These are phyloP conservation scores for Pseudoatta argentina DNA, from an alignment of 1,140 invertebrate species.

Conservation along the genomic window DNA sequence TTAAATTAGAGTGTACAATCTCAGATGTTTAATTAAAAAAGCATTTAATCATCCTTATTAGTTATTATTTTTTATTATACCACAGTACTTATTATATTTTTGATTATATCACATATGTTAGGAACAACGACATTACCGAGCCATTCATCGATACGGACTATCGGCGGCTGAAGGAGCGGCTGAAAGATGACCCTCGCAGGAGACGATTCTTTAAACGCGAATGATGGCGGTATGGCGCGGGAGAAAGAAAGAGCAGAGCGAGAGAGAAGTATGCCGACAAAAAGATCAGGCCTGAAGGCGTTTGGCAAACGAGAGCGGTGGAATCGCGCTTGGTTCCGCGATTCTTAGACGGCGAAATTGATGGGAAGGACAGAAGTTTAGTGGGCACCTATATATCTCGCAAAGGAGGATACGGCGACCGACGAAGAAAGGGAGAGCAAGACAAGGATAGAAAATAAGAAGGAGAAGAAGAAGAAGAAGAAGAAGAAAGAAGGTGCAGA, in stretches of 20 bases:
- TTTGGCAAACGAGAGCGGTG: constrained; percentile 64
- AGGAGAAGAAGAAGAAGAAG: neutral
- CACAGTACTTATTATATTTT: neutral
- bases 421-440: constrained; percentile 45
- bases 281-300: constrained; percentile 72
- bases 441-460: neutral
- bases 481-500: neutral
- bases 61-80: neutral
- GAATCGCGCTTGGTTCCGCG: constrained; percentile 72
- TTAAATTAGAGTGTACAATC: neutral
- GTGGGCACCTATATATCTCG: constrained; percentile 77
- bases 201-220: constrained; percentile 66
- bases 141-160: constrained; percentile 36
- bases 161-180: too few species aligned
- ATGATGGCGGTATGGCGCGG: constrained; percentile 45
- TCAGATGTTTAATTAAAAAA: neutral
- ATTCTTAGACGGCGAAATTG: constrained; percentile 76
- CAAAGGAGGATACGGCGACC: constrained; percentile 61
- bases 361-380: constrained; percentile 80
- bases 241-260: constrained; percentile 6
- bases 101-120: constrained; percentile 25
- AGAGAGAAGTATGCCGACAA: constrained; percentile 58
- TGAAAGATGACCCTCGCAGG: constrained; percentile 70
- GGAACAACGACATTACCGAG: neutral
- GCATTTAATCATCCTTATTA: neutral